A percentile compares a stretch with the other conserved stretches of the same genome.
Conservation (phyloP, 2,113 vertebrate genomes). For the Microcebus murinus region DNA sequence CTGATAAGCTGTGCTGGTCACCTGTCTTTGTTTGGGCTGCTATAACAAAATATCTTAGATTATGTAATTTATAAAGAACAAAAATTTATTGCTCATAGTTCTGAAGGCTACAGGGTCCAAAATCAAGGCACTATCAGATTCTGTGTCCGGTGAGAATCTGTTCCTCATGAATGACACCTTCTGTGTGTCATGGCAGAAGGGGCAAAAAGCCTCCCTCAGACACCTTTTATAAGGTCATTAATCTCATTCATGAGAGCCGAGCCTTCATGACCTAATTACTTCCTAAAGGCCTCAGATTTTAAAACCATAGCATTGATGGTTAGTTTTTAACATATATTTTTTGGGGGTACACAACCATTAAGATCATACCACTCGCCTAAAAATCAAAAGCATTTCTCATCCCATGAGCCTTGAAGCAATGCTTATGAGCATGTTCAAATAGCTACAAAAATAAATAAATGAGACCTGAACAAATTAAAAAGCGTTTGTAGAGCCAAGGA, state of each 20-base stretch:
- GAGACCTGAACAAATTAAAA: too few relatives aligned
- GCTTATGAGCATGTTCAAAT: neutral
- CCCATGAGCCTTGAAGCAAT: neutral
- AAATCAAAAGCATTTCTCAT: neutral
- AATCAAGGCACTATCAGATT: neutral
- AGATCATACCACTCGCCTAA: neutral
- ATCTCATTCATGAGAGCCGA: neutral
- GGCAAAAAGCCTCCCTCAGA: too few relatives aligned
- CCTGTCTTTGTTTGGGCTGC: neutral
- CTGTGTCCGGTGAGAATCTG: neutral
- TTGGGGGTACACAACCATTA: neutral
- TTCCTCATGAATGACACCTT: neutral
- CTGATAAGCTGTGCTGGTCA: neutral
- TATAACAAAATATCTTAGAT: neutral
- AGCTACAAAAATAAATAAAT: too few relatives aligned
- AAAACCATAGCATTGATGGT: neutral
- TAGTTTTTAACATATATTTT: neutral
- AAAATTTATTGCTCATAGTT: neutral
- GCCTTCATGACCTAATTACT: neutral
- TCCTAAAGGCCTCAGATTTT: neutral
- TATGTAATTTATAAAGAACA: neutral
- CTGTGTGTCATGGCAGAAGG: neutral
- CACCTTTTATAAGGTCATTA: neutral
- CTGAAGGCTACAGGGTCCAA: neutral
- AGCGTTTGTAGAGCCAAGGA: too few relatives aligned